Conservation (phyloP, 2,797 vertebrate species). For the Onychomys leucogaster region DNA sequence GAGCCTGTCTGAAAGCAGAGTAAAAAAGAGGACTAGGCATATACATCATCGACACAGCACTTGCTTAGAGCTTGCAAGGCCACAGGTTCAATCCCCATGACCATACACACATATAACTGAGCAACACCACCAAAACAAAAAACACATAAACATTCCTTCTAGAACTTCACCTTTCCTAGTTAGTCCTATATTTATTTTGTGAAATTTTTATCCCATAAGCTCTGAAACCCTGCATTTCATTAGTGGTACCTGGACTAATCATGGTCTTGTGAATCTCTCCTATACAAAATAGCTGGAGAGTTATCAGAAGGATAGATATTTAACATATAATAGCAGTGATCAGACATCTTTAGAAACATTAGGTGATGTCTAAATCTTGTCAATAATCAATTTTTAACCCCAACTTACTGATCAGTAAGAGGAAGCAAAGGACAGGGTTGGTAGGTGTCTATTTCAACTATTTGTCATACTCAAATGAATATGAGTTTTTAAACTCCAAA, state of each 20-base stretch:
- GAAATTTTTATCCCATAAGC: not conserved
- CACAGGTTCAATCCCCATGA: not conserved
- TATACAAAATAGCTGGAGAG: not conserved
- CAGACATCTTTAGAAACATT: slow-evolving; percentile 34
- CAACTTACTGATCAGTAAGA: slow-evolving; percentile 35
- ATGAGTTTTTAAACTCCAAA: slow-evolving; percentile 15
- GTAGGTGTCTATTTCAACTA: slow-evolving; percentile 30
- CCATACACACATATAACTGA: not conserved
- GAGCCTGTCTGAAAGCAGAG: not conserved
- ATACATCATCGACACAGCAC: not conserved
- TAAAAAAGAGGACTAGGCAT: not conserved
- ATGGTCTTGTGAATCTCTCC: not conserved
- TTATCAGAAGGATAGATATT: not conserved
- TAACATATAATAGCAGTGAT: not conserved
- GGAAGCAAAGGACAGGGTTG: not conserved
- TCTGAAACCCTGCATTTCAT: not conserved
- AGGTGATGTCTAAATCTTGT: slow-evolving; percentile 25
- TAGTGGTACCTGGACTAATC: not conserved
- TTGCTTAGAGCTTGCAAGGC: not conserved
- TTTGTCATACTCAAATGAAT: not conserved
- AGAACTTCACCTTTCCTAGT: not conserved
- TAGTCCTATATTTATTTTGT: not conserved
- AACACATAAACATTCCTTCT: not conserved
- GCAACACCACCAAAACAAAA: not conserved
- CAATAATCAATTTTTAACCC: not conserved